These are phyloP conservation scores for Chaenocephalus aceratus DNA, from an alignment of 2,113 vertebrate genomes.

Conservation along the genomic window DNA sequence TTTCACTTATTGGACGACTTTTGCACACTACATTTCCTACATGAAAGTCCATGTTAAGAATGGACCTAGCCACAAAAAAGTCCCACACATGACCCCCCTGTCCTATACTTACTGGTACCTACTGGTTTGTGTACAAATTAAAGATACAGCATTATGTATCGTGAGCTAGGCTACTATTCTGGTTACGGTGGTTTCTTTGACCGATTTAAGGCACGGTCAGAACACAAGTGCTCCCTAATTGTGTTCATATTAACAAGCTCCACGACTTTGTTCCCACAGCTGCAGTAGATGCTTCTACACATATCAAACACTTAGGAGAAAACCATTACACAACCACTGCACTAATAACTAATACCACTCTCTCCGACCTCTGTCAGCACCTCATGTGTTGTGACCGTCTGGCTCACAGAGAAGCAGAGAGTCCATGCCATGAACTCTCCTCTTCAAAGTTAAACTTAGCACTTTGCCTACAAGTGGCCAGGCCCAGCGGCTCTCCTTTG, in stretches of 20 bases:
- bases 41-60: not conserved
- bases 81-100: not conserved
- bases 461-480: not conserved
- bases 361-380: slow-evolving; percentile 27
- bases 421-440: not conserved
- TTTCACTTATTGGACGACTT: not conserved
- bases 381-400: not conserved
- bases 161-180: not conserved
- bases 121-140: not conserved
- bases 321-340: slow-evolving; percentile 20
- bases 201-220: not conserved
- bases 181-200: not conserved
- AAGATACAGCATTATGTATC: not conserved
- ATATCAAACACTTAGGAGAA: slow-evolving; percentile 12
- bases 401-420: not conserved
- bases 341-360: slow-evolving; percentile 15
- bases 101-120: not conserved
- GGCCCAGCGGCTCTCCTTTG: not conserved
- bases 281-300: slow-evolving; percentile 12
- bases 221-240: slow-evolving; percentile 19
- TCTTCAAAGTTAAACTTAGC: not conserved
- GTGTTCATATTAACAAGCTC: slow-evolving; percentile 7
- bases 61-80: not conserved
- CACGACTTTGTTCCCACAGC: slow-evolving; percentile 12
- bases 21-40: not conserved